Percentiles rank a stretch among this genome's conserved stretches.
These are phyloP conservation scores for Motacilla tschutschensis DNA, from an alignment of 2,113 vertebrate species.

Conservation along the genomic window DNA sequence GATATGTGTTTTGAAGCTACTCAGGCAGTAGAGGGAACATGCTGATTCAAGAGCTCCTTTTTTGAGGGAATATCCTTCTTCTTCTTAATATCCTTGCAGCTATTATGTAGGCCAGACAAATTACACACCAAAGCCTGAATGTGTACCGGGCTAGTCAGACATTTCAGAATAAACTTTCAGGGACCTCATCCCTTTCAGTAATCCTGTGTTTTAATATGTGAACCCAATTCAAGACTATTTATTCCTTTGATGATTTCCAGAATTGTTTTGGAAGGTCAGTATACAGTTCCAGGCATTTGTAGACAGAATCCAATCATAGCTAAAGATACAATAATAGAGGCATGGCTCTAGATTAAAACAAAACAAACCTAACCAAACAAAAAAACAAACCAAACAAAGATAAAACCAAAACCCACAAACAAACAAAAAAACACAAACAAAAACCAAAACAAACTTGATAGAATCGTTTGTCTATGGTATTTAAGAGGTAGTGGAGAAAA, in stretches of 20 bases:
- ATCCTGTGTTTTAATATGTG: background rate
- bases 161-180: background rate
- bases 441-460: background rate
- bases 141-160: background rate
- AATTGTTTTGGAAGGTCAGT: background rate
- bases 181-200: background rate
- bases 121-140: background rate
- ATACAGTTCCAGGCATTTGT: background rate
- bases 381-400: too few species aligned
- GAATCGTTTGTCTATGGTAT: background rate
- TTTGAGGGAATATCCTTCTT: background rate
- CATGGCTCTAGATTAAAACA: background rate
- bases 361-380: background rate
- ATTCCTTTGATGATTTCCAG: background rate
- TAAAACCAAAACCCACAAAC: background rate
- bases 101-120: background rate
- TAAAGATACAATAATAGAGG: background rate
- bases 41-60: background rate
- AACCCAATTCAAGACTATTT: background rate
- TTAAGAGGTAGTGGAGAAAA: background rate
- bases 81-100: background rate
- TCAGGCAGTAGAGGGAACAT: background rate
- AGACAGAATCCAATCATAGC: background rate
- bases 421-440: background rate
- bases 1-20: background rate